Percentiles rank a stretch among this genome's conserved stretches.
Evolutionary conservation across 2,113 vertebrate genomes (phyloP).

Genomic region (Sphaerodactylus townsendi): DNA sequence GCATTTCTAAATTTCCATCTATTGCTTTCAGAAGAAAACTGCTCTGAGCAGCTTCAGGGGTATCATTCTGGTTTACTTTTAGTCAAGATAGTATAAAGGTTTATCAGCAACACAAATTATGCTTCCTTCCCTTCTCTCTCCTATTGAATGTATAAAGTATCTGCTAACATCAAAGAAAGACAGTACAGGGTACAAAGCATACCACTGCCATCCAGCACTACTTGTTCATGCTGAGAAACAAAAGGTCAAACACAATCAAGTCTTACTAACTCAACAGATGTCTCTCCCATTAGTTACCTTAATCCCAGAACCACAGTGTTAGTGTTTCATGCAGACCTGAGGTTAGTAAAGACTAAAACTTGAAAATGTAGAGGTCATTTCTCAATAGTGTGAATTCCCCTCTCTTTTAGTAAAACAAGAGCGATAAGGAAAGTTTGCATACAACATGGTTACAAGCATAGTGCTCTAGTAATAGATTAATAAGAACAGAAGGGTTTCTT

Average conservation of each 20-base stretch:
- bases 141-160: conserved; percentile 58
- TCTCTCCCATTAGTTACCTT: conserved; percentile 77
- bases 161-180: conserved; percentile 70
- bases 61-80: conserved; percentile 47
- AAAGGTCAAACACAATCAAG: conserved; percentile 73
- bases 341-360: conserved; percentile 76
- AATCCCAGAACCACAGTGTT: conserved; percentile 78
- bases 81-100: conserved; percentile 32
- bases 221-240: conserved; percentile 82
- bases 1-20: conserved; percentile 12
- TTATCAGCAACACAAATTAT: conserved; percentile 55
- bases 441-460: conserved; percentile 77
- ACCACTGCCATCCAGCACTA: conserved; percentile 73
- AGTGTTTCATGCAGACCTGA: conserved; percentile 84
- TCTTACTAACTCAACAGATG: conserved; percentile 72
- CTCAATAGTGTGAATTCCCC: conserved; percentile 72
- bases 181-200: conserved; percentile 76
- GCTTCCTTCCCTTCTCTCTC: conserved; percentile 61
- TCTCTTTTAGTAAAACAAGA: conserved; percentile 78
- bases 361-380: conserved; percentile 75
- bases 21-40: not conserved
- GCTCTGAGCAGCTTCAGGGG: conserved; percentile 12
- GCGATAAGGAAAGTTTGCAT: conserved; percentile 75
- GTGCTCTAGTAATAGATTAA: conserved; percentile 75
- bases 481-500: conserved; percentile 75